Evolutionary conservation across 1,140 invertebrate species (phyloP).

Genomic region (Whitmania pigra): DNA sequence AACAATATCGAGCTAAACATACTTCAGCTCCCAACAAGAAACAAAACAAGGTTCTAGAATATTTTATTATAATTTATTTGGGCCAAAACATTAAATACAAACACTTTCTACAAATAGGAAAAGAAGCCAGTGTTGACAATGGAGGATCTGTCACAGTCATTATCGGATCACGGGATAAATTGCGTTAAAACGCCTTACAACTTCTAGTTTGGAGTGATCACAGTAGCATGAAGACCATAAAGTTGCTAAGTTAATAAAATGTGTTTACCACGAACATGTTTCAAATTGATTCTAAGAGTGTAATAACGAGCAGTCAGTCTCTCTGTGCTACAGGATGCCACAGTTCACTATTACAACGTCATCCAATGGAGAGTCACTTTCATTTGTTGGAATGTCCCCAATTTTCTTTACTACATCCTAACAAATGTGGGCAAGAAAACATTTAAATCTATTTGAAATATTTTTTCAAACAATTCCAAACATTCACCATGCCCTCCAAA

Average conservation of each 20-base stretch:
- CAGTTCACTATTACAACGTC: conserved; percentile 59
- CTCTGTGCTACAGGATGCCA: conserved; percentile 39
- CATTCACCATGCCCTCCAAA: conserved; percentile 62
- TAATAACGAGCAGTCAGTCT: too few species aligned
- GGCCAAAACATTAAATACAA: too few species aligned
- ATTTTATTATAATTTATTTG: too few species aligned
- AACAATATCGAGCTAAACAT: conserved; percentile 6
- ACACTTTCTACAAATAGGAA: not conserved
- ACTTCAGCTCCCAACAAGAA: not conserved
- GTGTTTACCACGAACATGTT: too few species aligned
- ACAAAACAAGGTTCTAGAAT: not conserved
- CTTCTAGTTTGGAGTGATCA: not conserved
- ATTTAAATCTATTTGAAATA: not conserved
- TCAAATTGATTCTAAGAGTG: too few species aligned
- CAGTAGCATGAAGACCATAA: too few species aligned
- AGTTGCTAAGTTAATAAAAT: too few species aligned
- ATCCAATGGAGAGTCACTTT: conserved; percentile 54
- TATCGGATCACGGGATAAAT: not conserved
- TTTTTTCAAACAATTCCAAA: not conserved
- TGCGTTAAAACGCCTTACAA: not conserved
- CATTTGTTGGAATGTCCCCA: conserved; percentile 51
- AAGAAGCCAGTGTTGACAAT: not conserved
- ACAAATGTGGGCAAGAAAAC: not conserved
- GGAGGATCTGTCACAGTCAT: not conserved
- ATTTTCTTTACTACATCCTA: conserved; percentile 32